A percentile compares a stretch with the other conserved stretches of the same genome.
phyloP scores from a whole-genome alignment of 2,113 vertebrate species.

The Pachypanchax playfairii region DNA sequence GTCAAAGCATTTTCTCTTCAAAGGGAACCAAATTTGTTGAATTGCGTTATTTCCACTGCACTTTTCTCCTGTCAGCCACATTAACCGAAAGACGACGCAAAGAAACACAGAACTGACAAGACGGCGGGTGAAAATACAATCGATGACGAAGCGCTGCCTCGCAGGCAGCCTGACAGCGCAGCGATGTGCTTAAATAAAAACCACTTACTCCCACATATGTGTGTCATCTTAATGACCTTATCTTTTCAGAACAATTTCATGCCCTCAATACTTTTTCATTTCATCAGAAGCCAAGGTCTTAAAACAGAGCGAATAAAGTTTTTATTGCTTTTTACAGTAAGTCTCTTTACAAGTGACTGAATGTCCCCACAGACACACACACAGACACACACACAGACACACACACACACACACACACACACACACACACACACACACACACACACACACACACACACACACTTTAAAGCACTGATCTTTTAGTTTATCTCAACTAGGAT shows the following conservation, averaged over 20 bases:
- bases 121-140: not conserved
- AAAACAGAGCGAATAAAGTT: slow-evolving; percentile 14
- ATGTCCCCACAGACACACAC: not conserved
- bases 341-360: slow-evolving; percentile 13
- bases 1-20: slow-evolving; percentile 18
- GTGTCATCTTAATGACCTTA: slow-evolving; percentile 13
- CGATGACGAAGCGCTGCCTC: slow-evolving; percentile 1
- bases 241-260: slow-evolving; percentile 19
- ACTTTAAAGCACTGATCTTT: slow-evolving; percentile 2
- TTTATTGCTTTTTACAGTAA: slow-evolving; percentile 34
- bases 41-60: slow-evolving; percentile 1
- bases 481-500: slow-evolving; percentile 23
- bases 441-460: too few species aligned
- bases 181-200: slow-evolving; percentile 8
- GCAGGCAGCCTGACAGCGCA: slow-evolving; percentile 3
- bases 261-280: slow-evolving; percentile 14
- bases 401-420: too few species aligned
- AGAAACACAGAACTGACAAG: not conserved
- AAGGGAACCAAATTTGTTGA: slow-evolving; percentile 7
- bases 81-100: not conserved
- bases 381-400: too few species aligned
- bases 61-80: slow-evolving; percentile 9
- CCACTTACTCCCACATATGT: slow-evolving; percentile 7
- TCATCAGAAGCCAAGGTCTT: slow-evolving; percentile 13
- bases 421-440: too few species aligned